phyloP scores from a whole-genome alignment of 1,140 invertebrate genomes.

The Aplysia californica region DNA sequence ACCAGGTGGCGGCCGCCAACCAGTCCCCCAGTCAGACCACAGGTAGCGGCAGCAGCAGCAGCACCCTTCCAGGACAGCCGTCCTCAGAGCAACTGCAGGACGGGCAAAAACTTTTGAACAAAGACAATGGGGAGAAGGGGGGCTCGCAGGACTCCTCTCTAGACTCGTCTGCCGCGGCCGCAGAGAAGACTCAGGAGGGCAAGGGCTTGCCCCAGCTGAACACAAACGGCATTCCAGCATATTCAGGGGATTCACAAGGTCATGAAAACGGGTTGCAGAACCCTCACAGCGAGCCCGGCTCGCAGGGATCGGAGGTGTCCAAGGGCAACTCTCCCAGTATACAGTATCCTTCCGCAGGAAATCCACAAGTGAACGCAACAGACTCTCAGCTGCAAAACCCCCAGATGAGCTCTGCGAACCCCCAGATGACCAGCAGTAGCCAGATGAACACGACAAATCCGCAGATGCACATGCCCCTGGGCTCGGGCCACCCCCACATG shows the following conservation, averaged over 20 bases:
- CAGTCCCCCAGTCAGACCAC: conserved; percentile 8
- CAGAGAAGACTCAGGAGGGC: conserved; percentile 6
- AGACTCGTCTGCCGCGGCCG: background rate
- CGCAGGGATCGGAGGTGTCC: conserved; percentile 20
- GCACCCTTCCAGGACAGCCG: too few species aligned
- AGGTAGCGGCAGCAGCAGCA: background rate
- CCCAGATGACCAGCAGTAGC: conserved; percentile 19
- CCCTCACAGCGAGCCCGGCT: conserved; percentile 21
- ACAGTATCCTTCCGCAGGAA: conserved; percentile 4
- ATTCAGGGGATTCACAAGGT: conserved; percentile 6
- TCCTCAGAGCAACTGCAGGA: too few species aligned
- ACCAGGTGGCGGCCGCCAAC: background rate
- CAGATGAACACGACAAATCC: conserved; percentile 2
- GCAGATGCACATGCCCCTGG: conserved; percentile 8
- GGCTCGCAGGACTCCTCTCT: background rate
- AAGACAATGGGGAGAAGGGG: background rate
- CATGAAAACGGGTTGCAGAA: conserved; percentile 15
- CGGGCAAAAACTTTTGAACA: background rate
- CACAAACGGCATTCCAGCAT: conserved; percentile 18
- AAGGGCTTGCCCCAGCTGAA: conserved; percentile 11
- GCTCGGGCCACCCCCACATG: conserved; percentile 17
- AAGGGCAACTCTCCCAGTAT: conserved; percentile 15
- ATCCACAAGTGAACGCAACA: conserved; percentile 13
- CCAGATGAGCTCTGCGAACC: background rate
- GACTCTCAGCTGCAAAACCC: background rate